Conservation (phyloP, 2,113 vertebrate species). For the Sakesphorus luctuosus region DNA sequence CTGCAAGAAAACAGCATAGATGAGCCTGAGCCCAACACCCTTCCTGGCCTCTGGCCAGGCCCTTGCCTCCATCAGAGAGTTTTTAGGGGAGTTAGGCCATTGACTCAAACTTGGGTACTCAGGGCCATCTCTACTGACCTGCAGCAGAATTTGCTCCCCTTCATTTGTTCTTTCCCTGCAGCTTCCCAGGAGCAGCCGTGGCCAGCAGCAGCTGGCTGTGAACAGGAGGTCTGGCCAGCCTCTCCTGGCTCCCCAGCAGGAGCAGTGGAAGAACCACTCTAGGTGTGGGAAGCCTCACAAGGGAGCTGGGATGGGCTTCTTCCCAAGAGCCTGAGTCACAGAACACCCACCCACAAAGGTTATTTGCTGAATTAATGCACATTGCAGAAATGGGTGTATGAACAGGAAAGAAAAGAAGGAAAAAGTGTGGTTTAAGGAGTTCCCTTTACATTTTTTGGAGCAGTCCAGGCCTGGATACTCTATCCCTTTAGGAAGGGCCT, state of each 20-base stretch:
- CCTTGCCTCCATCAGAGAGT: accelerated
- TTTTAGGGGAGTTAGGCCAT: background rate
- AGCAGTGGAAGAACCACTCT: constrained; percentile 18
- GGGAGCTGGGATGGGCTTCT: background rate
- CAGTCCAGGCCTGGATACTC: background rate
- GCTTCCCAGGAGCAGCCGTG: background rate
- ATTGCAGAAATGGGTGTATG: background rate
- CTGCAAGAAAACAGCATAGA: background rate
- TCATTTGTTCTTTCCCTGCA: background rate
- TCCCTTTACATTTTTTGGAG: constrained; percentile 4
- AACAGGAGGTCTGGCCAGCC: background rate
- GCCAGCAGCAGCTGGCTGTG: background rate
- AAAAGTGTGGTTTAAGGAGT: background rate
- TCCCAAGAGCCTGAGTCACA: background rate
- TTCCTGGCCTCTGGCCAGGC: background rate
- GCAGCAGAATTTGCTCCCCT: background rate
- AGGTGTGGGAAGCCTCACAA: constrained; percentile 27
- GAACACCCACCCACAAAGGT: background rate
- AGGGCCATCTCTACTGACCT: background rate
- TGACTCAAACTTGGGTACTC: background rate
- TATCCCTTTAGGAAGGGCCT: constrained; percentile 16
- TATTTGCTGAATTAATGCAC: background rate
- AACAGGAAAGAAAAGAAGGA: constrained; percentile 6
- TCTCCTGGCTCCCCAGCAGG: background rate
- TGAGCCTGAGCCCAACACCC: background rate